Percentiles rank a stretch among this genome's conserved stretches.
Evolutionary conservation across 2,113 vertebrate species (phyloP).

Genomic region (Cichladusa arquata): DNA sequence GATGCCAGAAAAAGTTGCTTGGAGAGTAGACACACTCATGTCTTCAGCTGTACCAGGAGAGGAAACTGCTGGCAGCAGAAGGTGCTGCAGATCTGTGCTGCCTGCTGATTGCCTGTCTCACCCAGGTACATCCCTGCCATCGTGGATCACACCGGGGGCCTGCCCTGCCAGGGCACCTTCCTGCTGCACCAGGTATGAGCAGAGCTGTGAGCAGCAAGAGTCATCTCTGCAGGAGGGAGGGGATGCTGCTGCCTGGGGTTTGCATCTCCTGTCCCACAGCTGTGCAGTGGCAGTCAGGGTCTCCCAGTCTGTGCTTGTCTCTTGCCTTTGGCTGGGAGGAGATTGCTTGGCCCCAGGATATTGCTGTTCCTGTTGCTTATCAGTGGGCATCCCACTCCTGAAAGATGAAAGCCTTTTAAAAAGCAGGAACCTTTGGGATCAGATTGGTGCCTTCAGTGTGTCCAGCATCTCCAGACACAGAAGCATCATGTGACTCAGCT

Average conservation of each 20-base stretch:
- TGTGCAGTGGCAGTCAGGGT: neutral
- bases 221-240: neutral
- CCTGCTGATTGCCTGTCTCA: neutral
- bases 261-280: neutral
- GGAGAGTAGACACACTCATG: neutral
- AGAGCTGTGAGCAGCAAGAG: neutral
- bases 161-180: slow-evolving; percentile 92
- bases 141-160: slow-evolving; percentile 91
- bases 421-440: neutral
- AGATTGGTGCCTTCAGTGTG: neutral
- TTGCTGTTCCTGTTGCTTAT: neutral
- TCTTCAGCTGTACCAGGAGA: neutral
- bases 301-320: neutral
- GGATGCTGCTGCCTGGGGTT: neutral
- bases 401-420: neutral
- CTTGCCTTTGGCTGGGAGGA: neutral
- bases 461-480: neutral
- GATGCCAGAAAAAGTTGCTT: neutral
- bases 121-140: slow-evolving; percentile 95
- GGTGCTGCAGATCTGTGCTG: neutral
- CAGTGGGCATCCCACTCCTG: neutral
- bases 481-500: neutral
- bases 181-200: slow-evolving; percentile 93
- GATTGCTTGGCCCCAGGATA: neutral
- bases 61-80: neutral